A percentile compares a stretch with the other conserved stretches of the same genome.
These are phyloP conservation scores for Adelognathus sp. DNA, from an alignment of 2,888 invertebrate species.

Conservation along the genomic window DNA sequence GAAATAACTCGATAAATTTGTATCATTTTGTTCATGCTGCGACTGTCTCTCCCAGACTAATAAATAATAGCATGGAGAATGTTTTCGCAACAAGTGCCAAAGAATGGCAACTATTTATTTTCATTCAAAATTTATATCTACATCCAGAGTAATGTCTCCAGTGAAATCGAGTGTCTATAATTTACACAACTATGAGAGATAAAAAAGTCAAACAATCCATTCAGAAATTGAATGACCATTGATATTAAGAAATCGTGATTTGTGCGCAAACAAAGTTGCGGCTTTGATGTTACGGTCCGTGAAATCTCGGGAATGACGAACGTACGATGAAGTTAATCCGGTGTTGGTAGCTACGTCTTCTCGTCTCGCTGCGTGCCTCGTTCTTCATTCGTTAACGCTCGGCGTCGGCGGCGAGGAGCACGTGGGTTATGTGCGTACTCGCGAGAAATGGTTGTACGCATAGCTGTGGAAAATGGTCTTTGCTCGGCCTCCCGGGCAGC, in stretches of 20 bases:
- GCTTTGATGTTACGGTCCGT: not conserved
- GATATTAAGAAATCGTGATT: not conserved
- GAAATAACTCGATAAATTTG: no score
- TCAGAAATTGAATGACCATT: no score
- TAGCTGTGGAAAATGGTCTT: conserved; percentile 31
- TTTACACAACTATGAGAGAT: no score
- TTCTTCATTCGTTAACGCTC: conserved; percentile 59
- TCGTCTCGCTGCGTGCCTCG: conserved; percentile 54
- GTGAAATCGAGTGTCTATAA: not conserved
- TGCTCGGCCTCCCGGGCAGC: not conserved
- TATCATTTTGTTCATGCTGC: not conserved
- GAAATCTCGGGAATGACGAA: not conserved
- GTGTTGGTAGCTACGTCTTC: conserved; percentile 39
- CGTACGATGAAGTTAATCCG: conserved; percentile 39
- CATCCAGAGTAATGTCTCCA: not conserved
- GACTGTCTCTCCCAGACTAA: not conserved
- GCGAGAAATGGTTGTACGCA: not conserved
- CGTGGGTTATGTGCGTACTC: conserved; percentile 30
- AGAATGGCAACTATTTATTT: not conserved
- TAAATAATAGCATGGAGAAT: not conserved
- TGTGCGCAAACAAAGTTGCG: not conserved
- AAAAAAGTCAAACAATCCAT: no score
- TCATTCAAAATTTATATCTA: not conserved
- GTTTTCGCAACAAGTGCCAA: not conserved
- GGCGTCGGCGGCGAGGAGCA: conserved; percentile 56